Evolutionary conservation across 2,797 vertebrate genomes (phyloP).

Genomic region (Denticeps clupeoides): DNA sequence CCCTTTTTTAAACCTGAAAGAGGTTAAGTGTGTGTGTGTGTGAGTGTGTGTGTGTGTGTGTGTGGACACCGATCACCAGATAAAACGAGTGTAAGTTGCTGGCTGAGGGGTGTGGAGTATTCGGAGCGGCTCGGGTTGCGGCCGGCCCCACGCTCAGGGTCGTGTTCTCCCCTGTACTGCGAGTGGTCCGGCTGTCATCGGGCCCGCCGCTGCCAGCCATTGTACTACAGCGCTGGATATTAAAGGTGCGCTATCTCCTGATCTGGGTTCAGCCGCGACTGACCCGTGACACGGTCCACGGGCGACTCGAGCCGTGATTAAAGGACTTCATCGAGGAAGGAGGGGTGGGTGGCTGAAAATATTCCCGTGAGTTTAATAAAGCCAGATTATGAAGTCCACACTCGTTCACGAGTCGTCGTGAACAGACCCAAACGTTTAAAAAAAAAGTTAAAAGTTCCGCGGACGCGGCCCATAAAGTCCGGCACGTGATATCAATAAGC

Average conservation of each 20-base stretch:
- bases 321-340: constrained; percentile 5
- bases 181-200: constrained; percentile 58
- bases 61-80: too few species aligned
- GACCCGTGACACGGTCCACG: constrained; percentile 41
- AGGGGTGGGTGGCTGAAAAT: too few species aligned
- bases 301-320: constrained; percentile 18
- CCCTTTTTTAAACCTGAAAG: too few species aligned
- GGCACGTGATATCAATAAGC: constrained; percentile 64
- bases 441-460: constrained; percentile 25
- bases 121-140: constrained; percentile 27
- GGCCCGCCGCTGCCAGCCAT: constrained; percentile 46
- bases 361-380: too few species aligned
- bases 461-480: constrained; percentile 63
- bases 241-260: constrained; percentile 56
- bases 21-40: too few species aligned
- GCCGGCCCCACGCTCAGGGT: constrained; percentile 24
- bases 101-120: too few species aligned
- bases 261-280: constrained; percentile 52
- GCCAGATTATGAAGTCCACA: too few species aligned
- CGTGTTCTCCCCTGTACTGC: constrained; percentile 40
- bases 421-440: constrained; percentile 27
- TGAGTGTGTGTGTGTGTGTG: too few species aligned
- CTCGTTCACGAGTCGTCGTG: too few species aligned
- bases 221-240: constrained; percentile 53
- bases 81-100: too few species aligned